These are phyloP conservation scores for Raphicerus campestris DNA, from an alignment of 2,113 vertebrate species.

Conservation along the genomic window DNA sequence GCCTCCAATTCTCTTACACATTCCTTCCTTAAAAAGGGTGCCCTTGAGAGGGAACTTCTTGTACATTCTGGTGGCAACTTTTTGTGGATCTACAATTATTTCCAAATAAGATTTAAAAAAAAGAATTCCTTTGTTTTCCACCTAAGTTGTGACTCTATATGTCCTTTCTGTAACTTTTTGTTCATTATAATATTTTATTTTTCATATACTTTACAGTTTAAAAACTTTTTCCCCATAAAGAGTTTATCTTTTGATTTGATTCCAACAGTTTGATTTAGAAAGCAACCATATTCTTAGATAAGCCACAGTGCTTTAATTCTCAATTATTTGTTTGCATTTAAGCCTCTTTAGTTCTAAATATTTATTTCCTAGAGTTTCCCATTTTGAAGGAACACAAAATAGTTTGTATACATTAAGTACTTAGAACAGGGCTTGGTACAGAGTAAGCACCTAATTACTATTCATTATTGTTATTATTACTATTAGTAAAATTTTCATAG, in stretches of 20 bases:
- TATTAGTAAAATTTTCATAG: background rate
- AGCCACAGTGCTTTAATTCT: background rate
- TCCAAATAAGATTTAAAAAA: background rate
- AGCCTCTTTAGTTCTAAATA: background rate
- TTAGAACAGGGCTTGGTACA: background rate
- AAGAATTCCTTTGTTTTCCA: background rate
- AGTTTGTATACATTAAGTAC: background rate
- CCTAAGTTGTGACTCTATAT: background rate
- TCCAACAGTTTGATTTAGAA: background rate
- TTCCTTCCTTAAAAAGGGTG: background rate
- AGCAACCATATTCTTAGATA: background rate
- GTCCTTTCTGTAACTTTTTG: background rate
- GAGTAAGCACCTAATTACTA: background rate
- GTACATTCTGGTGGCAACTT: background rate
- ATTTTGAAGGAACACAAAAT: background rate
- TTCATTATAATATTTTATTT: conserved; percentile 22
- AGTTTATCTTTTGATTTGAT: background rate
- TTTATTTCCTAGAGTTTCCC: background rate
- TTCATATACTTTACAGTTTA: background rate
- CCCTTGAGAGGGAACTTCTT: background rate
- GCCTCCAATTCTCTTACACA: background rate
- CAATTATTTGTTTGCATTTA: background rate
- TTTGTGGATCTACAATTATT: background rate
- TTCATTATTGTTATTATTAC: background rate
- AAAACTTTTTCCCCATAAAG: background rate